Percentiles rank a stretch among this genome's conserved stretches.
phyloP scores from a whole-genome alignment of 2,113 vertebrate genomes.

The Mirounga angustirostris region DNA sequence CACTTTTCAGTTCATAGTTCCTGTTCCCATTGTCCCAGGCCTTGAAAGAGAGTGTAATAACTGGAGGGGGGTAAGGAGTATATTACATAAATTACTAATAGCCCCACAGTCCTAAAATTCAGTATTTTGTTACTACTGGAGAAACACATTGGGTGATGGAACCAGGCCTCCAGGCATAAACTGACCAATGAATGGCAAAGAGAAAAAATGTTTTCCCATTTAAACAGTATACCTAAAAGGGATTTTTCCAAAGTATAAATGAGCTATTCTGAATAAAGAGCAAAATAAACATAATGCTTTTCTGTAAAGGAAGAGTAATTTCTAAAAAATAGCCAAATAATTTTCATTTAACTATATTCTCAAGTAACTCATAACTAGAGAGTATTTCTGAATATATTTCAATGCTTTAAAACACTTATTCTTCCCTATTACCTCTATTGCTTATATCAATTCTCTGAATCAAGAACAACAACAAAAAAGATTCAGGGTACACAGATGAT shows the following conservation, averaged over 20 bases:
- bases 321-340: slow-evolving; percentile 9
- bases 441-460: slow-evolving; percentile 39
- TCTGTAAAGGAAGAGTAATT: slow-evolving; percentile 40
- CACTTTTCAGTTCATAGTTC: neutral
- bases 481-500: neutral
- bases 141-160: neutral
- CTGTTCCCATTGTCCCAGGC: slow-evolving; percentile 5
- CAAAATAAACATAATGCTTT: slow-evolving; percentile 16
- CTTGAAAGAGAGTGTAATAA: neutral
- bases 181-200: neutral
- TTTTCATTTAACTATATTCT: slow-evolving; percentile 46
- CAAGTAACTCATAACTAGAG: neutral
- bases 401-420: neutral
- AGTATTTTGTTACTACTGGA: slow-evolving; percentile 15
- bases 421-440: neutral
- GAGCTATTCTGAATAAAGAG: slow-evolving; percentile 20
- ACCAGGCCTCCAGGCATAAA: neutral
- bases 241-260: neutral
- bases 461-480: neutral
- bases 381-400: slow-evolving; percentile 48
- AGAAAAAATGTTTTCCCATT: neutral
- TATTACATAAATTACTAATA: neutral
- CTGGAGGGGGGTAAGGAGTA: neutral
- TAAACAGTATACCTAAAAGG: neutral
- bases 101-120: slow-evolving; percentile 6